phyloP scores from a whole-genome alignment of 2,113 vertebrate species.

The Petaurus breviceps region DNA sequence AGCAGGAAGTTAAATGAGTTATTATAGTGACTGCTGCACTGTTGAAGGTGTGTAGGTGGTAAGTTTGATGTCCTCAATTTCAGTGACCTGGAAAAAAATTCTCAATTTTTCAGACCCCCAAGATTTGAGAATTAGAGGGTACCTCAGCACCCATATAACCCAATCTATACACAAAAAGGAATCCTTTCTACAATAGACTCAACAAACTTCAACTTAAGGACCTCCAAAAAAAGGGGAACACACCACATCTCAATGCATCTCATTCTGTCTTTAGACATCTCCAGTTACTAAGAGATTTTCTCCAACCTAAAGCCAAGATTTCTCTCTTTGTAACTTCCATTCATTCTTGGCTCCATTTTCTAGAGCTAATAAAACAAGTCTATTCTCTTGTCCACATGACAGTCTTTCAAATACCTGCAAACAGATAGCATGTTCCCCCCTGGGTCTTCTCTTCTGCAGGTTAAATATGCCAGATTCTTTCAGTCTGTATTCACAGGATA shows the following conservation, averaged over 20 bases:
- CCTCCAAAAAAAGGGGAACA: background rate
- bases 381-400: background rate
- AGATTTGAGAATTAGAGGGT: background rate
- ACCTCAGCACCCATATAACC: background rate
- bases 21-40: background rate
- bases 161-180: background rate
- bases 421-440: background rate
- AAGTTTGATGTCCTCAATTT: background rate
- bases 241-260: no score
- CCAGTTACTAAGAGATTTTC: background rate
- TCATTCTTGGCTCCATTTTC: background rate
- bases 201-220: background rate
- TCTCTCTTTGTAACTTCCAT: background rate
- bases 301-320: background rate
- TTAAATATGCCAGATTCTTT: background rate
- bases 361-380: background rate
- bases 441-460: background rate
- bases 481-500: background rate
- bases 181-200: background rate
- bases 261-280: background rate
- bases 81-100: background rate
- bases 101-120: background rate
- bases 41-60: background rate
- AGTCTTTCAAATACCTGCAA: background rate
- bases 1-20: background rate